Evolutionary conservation across 2,888 invertebrate genomes (phyloP).

Genomic region (Hypomecis punctinalis): DNA sequence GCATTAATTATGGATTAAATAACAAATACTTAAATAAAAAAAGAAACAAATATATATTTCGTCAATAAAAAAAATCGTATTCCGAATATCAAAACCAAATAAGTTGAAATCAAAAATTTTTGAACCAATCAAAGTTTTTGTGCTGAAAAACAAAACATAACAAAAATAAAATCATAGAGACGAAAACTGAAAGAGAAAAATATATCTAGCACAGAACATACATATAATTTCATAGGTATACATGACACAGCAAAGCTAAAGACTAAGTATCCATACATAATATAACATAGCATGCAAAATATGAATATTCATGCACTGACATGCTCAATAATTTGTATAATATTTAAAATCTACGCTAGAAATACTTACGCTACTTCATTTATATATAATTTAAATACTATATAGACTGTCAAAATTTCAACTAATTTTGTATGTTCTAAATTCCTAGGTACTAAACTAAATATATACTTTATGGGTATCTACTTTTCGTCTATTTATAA

Average conservation of each 20-base stretch:
- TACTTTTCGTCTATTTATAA: not conserved
- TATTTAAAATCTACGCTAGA: conserved; percentile 25
- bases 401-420: not conserved
- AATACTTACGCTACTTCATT: conserved; percentile 11
- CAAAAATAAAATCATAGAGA: conserved; percentile 23
- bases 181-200: conserved; percentile 20
- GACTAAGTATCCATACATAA: conserved; percentile 13
- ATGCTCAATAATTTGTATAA: conserved; percentile 19
- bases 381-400: not conserved
- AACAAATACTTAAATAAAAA: not conserved
- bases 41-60: conserved; percentile 15
- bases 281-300: conserved; percentile 28
- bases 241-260: conserved; percentile 21
- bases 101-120: conserved; percentile 21
- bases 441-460: not conserved
- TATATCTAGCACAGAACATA: conserved; percentile 35
- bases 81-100: conserved; percentile 25
- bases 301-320: conserved; percentile 27
- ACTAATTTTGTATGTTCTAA: not conserved
- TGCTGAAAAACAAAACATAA: conserved; percentile 26
- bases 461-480: not conserved
- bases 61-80: conserved; percentile 2
- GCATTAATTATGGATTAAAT: not conserved
- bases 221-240: conserved; percentile 16
- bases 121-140: conserved; percentile 8